Evolutionary conservation across 2,888 invertebrate genomes (phyloP), one percentile per base, ranked within the genome.

Genomic region (Harpalus rubripes): DNA sequence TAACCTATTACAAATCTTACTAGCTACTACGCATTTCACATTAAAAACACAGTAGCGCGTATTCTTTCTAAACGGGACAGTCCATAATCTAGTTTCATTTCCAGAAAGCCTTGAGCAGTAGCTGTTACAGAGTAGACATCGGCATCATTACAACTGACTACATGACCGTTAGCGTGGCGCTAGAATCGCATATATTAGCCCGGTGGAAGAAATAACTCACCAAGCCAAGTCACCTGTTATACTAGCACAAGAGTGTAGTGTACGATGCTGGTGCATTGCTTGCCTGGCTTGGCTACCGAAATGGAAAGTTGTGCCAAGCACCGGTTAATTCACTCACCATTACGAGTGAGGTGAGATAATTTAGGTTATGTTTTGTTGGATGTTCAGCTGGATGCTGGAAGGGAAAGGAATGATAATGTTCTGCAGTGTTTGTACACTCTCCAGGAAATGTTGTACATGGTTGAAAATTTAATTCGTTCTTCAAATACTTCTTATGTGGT

Each of bases 131-230:
- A 32, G 32, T 32, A 1, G 22, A 1, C 63, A 63, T 26, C 22
- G 12, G 15, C n/a, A n/a, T 12, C 68, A 68, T 68, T 68, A 68
- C n/a, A 12, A 26, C 68, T 22, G 68, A 22, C 65, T 32, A 26
- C 26, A 65, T 65, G 65, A 68, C 68, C 68, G 68, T 32, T 68
- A 39, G 68, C 63, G 63, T 26, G 39, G 68, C 68, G 68, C 68
- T 68, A 68, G 32, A n/a, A 8, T 68, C 68, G 68, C 68, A 63
- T 63, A 63, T 26, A 26, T 63, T 68, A 39, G 12, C 39, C 15
- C 39, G 6, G 12, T 1, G 39, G 12, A 10, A 7, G 68, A 68
- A 39, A 68, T 68, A 39, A 68, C 63, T 63, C 63, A 63, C 16
- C 61, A 61, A 32, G 32, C 32, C 32, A 32, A 61, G 68, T 39